phyloP scores from a whole-genome alignment of 2,113 vertebrate genomes.

The Zootoca vivipara region DNA sequence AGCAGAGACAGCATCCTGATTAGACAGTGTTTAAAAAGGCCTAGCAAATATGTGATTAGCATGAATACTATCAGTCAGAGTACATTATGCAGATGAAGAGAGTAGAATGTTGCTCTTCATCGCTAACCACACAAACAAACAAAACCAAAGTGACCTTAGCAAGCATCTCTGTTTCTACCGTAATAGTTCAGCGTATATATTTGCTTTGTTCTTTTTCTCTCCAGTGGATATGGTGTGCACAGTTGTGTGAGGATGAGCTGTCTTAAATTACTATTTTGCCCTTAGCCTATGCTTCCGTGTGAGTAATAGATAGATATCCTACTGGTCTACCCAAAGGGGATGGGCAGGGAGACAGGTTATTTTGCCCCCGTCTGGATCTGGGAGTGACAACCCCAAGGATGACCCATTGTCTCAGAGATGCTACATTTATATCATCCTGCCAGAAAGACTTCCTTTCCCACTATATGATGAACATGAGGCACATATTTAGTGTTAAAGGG shows the following conservation, averaged over 20 bases:
- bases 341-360: background rate
- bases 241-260: background rate
- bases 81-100: constrained; percentile 19
- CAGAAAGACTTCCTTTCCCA: background rate
- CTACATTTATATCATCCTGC: background rate
- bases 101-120: constrained; percentile 34
- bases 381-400: background rate
- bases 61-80: background rate
- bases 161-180: background rate
- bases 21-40: background rate
- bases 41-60: background rate
- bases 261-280: background rate
- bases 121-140: constrained; percentile 29
- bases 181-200: fast-evolving
- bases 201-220: background rate
- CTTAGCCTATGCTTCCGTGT: background rate
- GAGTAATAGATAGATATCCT: background rate
- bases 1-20: constrained; percentile 28
- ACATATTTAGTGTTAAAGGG: background rate
- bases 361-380: background rate
- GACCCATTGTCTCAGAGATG: background rate
- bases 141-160: constrained; percentile 2
- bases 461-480: background rate
- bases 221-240: no score
- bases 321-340: background rate